These are phyloP conservation scores for Eustalomyia histrio DNA, from an alignment of 2,888 invertebrate species.

Conservation along the genomic window DNA sequence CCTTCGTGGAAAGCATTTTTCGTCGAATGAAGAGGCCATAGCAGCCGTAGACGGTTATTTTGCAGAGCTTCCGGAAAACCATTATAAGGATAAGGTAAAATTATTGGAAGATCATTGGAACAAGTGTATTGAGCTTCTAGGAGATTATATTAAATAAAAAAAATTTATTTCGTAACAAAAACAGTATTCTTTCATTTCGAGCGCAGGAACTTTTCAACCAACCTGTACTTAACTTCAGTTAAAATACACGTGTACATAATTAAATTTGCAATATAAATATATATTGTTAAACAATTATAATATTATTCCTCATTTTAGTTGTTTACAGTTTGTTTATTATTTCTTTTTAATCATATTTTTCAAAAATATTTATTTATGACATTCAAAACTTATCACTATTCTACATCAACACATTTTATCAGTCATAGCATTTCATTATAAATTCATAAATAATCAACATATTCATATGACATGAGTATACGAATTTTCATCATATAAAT, in stretches of 20 bases:
- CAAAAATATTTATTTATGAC: conserved; percentile 61
- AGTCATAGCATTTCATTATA: background rate
- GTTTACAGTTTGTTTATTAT: background rate
- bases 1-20: too few relatives aligned
- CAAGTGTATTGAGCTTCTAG: too few relatives aligned
- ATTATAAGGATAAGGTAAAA: too few relatives aligned
- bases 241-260: background rate
- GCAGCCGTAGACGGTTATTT: too few relatives aligned
- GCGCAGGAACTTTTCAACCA: too few relatives aligned
- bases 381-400: conserved; percentile 48
- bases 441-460: background rate
- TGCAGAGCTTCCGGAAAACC: too few relatives aligned
- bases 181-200: too few relatives aligned
- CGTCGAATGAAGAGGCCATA: too few relatives aligned
- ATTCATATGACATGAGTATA: background rate
- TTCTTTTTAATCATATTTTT: background rate
- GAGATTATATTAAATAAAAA: too few relatives aligned
- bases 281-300: background rate
- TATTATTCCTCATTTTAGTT: background rate
- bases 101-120: too few relatives aligned
- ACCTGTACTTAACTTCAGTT: too few relatives aligned
- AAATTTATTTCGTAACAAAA: too few relatives aligned
- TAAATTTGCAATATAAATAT: background rate
- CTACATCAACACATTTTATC: conserved; percentile 47
- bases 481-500: background rate